phyloP scores from a whole-genome alignment of 2,888 invertebrate species.

The Cotesia congregata region DNA sequence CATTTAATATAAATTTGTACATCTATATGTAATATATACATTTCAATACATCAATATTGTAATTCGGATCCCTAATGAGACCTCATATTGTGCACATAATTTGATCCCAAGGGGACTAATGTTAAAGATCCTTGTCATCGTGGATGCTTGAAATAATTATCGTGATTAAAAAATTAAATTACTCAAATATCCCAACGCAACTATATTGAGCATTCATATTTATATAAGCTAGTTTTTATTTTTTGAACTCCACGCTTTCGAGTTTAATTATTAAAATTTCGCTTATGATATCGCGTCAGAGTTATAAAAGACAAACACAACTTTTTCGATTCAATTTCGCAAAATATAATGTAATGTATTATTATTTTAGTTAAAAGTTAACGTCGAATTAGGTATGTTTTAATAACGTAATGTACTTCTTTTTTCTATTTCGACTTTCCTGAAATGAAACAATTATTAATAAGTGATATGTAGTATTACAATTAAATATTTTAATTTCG shows the following conservation, averaged over 20 bases:
- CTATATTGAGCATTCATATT: neutral
- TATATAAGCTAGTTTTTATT: neutral
- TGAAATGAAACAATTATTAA: too few species aligned
- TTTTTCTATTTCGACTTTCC: too few species aligned
- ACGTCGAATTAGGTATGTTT: neutral
- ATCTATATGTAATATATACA: neutral
- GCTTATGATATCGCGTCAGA: too few species aligned
- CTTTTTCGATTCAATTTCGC: neutral
- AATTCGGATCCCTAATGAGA: conserved; percentile 63
- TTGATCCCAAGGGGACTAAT: conserved; percentile 28
- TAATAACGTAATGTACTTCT: too few species aligned
- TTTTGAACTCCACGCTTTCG: neutral
- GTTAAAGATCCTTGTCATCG: neutral
- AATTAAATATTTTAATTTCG: too few species aligned
- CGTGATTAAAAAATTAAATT: neutral
- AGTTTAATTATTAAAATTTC: neutral
- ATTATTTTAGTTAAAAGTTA: neutral
- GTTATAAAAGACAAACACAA: neutral
- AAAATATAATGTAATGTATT: neutral
- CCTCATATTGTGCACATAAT: conserved; percentile 35
- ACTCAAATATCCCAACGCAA: neutral
- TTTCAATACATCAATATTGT: conserved; percentile 42
- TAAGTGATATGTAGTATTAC: too few species aligned
- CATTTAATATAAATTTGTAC: neutral
- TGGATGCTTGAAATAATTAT: neutral